These are phyloP conservation scores for Pseudocheirus occidentalis DNA, from an alignment of 2,797 vertebrate species.

Conservation along the genomic window DNA sequence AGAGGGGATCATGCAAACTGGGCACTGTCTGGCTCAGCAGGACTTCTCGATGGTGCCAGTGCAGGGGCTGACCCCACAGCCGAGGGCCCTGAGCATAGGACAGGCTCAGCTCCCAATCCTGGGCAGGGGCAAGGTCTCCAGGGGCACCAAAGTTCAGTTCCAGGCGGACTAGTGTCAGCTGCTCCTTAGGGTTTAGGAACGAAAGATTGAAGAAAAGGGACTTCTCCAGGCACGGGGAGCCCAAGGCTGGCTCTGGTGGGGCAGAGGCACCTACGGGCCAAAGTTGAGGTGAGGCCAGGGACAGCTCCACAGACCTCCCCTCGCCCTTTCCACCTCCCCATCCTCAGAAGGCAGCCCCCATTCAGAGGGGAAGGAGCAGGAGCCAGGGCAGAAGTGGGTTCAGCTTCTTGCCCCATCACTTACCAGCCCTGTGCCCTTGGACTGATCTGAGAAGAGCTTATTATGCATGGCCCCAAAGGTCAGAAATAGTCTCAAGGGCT, in stretches of 20 bases:
- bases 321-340: neutral
- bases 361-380: too few species aligned
- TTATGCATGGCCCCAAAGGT: neutral
- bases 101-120: conserved; percentile 86
- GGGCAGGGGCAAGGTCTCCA: conserved; percentile 45
- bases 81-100: conserved; percentile 73
- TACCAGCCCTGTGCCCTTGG: neutral
- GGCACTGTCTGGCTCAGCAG: conserved; percentile 87
- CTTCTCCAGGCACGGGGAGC: conserved; percentile 86
- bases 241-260: neutral
- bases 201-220: conserved; percentile 93
- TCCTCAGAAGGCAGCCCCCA: neutral
- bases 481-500: neutral
- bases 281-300: neutral
- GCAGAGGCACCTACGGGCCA: conserved; percentile 7
- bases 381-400: conserved; percentile 40
- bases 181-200: conserved; percentile 89
- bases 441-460: neutral
- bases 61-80: conserved; percentile 78
- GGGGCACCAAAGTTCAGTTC: conserved; percentile 87
- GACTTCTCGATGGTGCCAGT: conserved; percentile 76
- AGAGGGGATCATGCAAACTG: conserved; percentile 82
- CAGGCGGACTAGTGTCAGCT: conserved; percentile 89
- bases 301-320: neutral
- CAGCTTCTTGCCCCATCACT: neutral